These are phyloP conservation scores for Heliconius ethilla DNA, from an alignment of 2,888 invertebrate species.

Conservation along the genomic window DNA sequence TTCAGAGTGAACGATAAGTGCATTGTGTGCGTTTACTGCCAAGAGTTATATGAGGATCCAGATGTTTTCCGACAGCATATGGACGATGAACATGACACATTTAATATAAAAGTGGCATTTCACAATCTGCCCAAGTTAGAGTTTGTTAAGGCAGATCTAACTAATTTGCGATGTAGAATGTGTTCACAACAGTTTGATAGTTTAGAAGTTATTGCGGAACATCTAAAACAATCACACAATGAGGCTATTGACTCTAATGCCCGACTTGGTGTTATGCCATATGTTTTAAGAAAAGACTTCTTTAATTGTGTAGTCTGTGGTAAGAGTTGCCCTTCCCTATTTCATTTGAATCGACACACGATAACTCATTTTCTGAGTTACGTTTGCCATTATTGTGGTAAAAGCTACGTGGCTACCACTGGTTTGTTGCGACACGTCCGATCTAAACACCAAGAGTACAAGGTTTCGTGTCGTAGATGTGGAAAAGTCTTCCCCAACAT, in stretches of 20 bases:
- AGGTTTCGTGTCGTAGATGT: constrained; percentile 67
- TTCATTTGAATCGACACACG: constrained; percentile 71
- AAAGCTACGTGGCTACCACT: constrained; percentile 69
- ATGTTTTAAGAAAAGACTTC: constrained; percentile 59
- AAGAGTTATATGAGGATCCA: constrained; percentile 68
- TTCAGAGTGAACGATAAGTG: constrained; percentile 74
- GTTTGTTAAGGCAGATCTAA: constrained; percentile 70
- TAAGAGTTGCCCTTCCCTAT: constrained; percentile 65
- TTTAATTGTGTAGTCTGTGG: constrained; percentile 67
- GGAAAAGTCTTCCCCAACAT: constrained; percentile 68
- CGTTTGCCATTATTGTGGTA: constrained; percentile 73
- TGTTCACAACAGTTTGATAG: constrained; percentile 54
- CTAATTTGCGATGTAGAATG: constrained; percentile 62
- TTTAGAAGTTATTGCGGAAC: constrained; percentile 59
- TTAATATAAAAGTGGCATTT: constrained; percentile 66
- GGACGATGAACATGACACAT: constrained; percentile 64
- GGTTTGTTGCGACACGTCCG: constrained; percentile 67
- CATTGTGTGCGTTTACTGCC: constrained; percentile 75
- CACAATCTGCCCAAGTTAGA: constrained; percentile 69
- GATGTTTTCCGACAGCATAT: constrained; percentile 65
- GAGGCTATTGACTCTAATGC: constrained; percentile 55
- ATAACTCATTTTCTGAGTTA: constrained; percentile 71
- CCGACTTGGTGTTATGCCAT: constrained; percentile 72
- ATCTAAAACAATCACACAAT: constrained; percentile 56
- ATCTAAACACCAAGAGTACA: constrained; percentile 69